Evolutionary conservation across 2,888 invertebrate genomes (phyloP).

Genomic region (Apeira syringaria): DNA sequence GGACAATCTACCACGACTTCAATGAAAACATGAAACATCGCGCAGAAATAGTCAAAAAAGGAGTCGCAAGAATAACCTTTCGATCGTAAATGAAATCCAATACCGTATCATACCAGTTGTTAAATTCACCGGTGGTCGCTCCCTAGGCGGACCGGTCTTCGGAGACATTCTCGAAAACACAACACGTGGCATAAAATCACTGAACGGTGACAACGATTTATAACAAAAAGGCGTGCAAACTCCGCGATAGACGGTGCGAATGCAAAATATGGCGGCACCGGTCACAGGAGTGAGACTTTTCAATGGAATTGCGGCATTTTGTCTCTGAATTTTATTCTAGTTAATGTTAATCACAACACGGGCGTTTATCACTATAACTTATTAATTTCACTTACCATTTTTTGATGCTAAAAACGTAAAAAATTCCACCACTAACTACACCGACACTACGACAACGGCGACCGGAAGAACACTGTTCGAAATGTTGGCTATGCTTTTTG

Average conservation of each 20-base stretch:
- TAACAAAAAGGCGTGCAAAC: slow-evolving; percentile 79
- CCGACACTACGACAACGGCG: slow-evolving; percentile 79
- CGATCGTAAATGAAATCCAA: slow-evolving; percentile 76
- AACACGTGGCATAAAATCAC: slow-evolving; percentile 81
- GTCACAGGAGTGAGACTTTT: slow-evolving; percentile 56
- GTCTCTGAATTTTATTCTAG: slow-evolving; percentile 43
- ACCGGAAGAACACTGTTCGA: slow-evolving; percentile 80
- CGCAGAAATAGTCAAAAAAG: slow-evolving; percentile 67
- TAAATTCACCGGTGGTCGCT: slow-evolving; percentile 38
- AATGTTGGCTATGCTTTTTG: slow-evolving; percentile 73
- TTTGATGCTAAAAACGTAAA: slow-evolving; percentile 81
- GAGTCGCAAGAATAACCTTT: slow-evolving; percentile 74
- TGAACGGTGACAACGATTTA: slow-evolving; percentile 77
- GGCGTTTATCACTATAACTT: slow-evolving; percentile 61
- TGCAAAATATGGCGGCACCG: slow-evolving; percentile 84
- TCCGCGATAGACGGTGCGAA: slow-evolving; percentile 73
- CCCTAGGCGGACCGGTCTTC: slow-evolving; percentile 31
- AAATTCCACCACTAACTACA: slow-evolving; percentile 79
- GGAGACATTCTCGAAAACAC: slow-evolving; percentile 51
- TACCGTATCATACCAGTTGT: slow-evolving; percentile 53
- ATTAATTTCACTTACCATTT: slow-evolving; percentile 80
- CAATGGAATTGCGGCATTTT: slow-evolving; percentile 56
- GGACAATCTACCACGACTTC: slow-evolving; percentile 21
- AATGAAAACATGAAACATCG: slow-evolving; percentile 11
- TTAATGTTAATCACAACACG: slow-evolving; percentile 54